Conservation (phyloP, 2,888 invertebrate genomes). For the Drosophila sordidula region DNA sequence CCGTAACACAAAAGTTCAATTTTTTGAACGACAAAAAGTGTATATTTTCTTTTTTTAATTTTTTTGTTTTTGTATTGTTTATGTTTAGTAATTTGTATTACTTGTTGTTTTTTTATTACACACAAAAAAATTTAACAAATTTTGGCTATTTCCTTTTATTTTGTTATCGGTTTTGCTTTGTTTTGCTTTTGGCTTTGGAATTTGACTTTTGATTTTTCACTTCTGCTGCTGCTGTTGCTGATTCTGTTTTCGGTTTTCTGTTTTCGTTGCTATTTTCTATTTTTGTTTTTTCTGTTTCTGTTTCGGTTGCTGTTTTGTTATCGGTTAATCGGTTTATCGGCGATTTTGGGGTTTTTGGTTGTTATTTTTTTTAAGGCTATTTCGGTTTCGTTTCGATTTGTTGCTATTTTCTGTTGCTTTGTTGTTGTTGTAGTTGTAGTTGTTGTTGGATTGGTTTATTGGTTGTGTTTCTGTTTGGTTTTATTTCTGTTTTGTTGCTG, state of each 20-base stretch:
- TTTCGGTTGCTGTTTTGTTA: slow-evolving; percentile 45
- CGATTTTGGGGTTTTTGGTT: slow-evolving; percentile 29
- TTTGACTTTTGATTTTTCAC: slow-evolving; percentile 61
- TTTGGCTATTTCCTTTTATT: slow-evolving; percentile 77
- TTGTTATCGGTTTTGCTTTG: slow-evolving; percentile 36
- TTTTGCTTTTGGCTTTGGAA: slow-evolving; percentile 63
- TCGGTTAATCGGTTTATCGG: slow-evolving; percentile 43
- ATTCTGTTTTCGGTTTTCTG: slow-evolving; percentile 35
- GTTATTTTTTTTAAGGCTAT: slow-evolving; percentile 49
- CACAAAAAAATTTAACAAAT: slow-evolving; percentile 79
- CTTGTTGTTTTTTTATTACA: slow-evolving; percentile 35
- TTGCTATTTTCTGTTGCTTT: slow-evolving; percentile 51
- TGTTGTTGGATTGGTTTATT: slow-evolving; percentile 50
- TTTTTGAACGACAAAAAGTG: slow-evolving; percentile 50
- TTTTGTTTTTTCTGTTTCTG: slow-evolving; percentile 28
- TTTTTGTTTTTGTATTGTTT: slow-evolving; percentile 19
- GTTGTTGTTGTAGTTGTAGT: slow-evolving; percentile 35
- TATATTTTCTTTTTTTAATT: slow-evolving; percentile 14
- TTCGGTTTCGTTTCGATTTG: slow-evolving; percentile 63
- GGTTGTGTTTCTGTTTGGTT: slow-evolving; percentile 50
- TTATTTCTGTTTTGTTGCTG: slow-evolving; percentile 42
- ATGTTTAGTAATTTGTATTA: slow-evolving; percentile 28
- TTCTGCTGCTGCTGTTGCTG: slow-evolving; percentile 47
- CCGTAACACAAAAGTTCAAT: slow-evolving; percentile 70
- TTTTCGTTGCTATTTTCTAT: slow-evolving; percentile 50